Base-by-base conservation (phyloP, 2,888 invertebrate genomes). In the Atrina japonica region DNA sequence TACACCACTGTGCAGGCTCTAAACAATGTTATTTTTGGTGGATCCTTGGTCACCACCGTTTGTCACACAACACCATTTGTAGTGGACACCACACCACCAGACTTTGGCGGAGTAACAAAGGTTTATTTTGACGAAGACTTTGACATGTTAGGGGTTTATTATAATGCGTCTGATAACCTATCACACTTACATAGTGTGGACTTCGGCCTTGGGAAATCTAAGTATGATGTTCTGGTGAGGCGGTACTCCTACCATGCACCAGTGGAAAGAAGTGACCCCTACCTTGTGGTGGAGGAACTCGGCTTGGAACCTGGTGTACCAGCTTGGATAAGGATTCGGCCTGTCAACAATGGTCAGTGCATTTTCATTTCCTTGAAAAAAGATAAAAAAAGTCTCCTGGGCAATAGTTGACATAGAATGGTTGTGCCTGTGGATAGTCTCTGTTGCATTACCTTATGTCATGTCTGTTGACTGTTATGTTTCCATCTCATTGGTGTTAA, bases 101-200 rank as follows among this genome's bases (percentile, higher is more conserved):
- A 71, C 18, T 79, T 84, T 40, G 47, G 29, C 29, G 56, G 68
- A 30, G 70, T 75, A 2, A 74, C 81, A 7, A 78, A 82, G 16
- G 70, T 83, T n/a, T 75, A 80, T 27, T 84, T 78, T 63, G 84
- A 84, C 47, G 82, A 83, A 25, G 79, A 82, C 53, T 84, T 84
- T 64, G 80, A 83, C 49, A 60, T 80, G 2, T 69, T 84, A 23
- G 82, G 75, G 0, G 70, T 84, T 16, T 83, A 83, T 64, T 84
- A 78, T 67, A 76, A 79, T 27, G 80, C 76, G 0, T 64, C 58
- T 2, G 84, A 84, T 50, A 50, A 60, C 23, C 59, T 76, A 9
- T 82, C 83, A 7, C 68, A 74, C 11, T 71, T 84, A 3, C 63
- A 73, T 1, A 66, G 73, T 7, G 75, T 82, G 2, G 83, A 84